Conservation (phyloP, 2,113 vertebrate species). For the Triplophysa tibetana region DNA sequence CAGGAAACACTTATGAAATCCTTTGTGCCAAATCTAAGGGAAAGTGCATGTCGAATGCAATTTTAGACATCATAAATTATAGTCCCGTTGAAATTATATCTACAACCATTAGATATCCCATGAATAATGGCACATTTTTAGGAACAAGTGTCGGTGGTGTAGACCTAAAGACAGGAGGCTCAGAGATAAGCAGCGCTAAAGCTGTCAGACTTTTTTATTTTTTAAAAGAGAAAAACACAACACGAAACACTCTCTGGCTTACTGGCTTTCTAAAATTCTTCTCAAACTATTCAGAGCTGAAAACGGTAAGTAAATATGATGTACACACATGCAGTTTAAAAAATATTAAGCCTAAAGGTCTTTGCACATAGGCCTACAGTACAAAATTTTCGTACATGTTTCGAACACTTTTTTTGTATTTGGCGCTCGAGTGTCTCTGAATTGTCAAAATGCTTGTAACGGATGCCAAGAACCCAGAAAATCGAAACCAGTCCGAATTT, state of each 20-base stretch:
- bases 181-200: not conserved
- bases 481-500: too few relatives aligned
- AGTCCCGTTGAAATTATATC: not conserved
- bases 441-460: too few relatives aligned
- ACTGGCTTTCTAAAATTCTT: not conserved
- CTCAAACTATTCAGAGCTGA: not conserved
- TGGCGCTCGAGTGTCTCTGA: too few relatives aligned
- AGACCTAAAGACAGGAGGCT: not conserved
- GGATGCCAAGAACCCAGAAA: too few relatives aligned
- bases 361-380: too few relatives aligned
- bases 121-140: not conserved
- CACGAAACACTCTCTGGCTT: not conserved
- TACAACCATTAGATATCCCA: constrained; percentile 47
- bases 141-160: constrained; percentile 36
- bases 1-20: constrained; percentile 4
- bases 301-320: constrained; percentile 2
- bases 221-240: constrained; percentile 6
- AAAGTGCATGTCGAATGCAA: constrained; percentile 38
- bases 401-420: not conserved
- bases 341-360: too few relatives aligned
- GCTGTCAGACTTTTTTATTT: constrained; percentile 43
- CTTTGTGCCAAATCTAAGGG: constrained; percentile 39
- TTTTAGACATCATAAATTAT: constrained; percentile 44
- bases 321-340: too few relatives aligned
- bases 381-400: not conserved